phyloP scores from a whole-genome alignment of 2,113 vertebrate species.

The Abramis brama region DNA sequence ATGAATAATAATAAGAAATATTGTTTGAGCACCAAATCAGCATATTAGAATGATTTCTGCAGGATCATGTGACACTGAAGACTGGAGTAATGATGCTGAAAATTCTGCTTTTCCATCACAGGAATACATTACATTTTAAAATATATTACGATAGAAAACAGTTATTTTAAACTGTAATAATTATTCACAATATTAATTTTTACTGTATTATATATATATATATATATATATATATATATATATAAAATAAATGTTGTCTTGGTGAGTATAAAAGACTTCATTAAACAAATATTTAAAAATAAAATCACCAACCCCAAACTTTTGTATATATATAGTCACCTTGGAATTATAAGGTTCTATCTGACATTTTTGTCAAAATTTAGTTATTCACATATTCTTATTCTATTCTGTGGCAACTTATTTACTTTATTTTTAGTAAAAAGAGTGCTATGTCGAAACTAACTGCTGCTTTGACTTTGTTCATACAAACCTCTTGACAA shows the following conservation, averaged over 20 bases:
- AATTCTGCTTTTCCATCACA: no score
- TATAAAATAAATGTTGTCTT: neutral
- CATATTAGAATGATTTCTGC: neutral
- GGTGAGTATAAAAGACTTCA: neutral
- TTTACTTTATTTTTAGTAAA: no score
- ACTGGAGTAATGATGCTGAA: no score
- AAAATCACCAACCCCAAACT: neutral
- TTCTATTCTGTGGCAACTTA: no score
- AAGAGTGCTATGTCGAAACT: neutral
- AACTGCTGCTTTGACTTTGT: neutral
- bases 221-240: no score
- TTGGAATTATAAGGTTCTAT: no score
- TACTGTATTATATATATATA: neutral
- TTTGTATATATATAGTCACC: no score
- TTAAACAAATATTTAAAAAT: neutral
- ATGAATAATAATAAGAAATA: neutral
- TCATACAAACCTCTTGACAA: constrained; percentile 75
- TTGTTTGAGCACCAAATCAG: neutral
- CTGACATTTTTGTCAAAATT: no score
- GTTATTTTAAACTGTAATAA: neutral
- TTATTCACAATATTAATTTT: neutral
- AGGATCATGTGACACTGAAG: neutral
- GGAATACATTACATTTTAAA: no score
- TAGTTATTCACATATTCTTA: no score
- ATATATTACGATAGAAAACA: neutral